Conservation (phyloP, 1,140 invertebrate genomes). For the Pygmarrhopalites habei region DNA sequence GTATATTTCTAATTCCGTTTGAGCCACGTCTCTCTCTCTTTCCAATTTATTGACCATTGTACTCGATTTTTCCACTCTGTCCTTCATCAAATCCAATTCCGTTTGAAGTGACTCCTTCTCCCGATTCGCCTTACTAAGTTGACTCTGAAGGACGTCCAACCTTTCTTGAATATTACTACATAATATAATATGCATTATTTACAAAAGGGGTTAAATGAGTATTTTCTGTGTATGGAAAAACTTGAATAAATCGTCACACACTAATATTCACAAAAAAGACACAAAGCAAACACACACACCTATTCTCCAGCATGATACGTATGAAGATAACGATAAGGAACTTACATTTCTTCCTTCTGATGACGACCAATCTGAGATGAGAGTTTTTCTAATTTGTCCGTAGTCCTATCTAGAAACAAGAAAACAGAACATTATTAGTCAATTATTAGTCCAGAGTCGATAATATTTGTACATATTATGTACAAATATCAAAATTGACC, state of each 20-base stretch:
- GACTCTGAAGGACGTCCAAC: constrained; percentile 66
- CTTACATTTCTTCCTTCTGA: constrained; percentile 80
- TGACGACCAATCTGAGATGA: constrained; percentile 63
- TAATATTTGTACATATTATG: no score
- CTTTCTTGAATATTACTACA: constrained; percentile 73
- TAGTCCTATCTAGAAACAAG: constrained; percentile 58
- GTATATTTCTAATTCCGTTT: constrained; percentile 75
- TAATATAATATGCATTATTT: no score
- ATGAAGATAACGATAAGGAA: no score
- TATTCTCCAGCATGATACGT: no score
- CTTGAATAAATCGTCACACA: no score
- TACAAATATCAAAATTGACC: no score
- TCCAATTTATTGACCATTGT: constrained; percentile 74
- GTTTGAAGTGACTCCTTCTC: constrained; percentile 74
- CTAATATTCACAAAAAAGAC: no score
- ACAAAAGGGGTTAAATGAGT: no score
- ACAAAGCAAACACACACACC: no score
- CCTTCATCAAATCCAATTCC: constrained; percentile 76
- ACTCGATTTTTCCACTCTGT: constrained; percentile 79
- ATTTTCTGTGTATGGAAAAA: no score
- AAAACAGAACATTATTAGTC: no score
- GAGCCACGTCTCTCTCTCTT: constrained; percentile 75
- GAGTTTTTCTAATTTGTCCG: constrained; percentile 53
- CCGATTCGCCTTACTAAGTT: constrained; percentile 70
- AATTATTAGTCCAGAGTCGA: no score